These are phyloP conservation scores for Caranx ignobilis DNA, from an alignment of 2,113 vertebrate genomes.

Conservation along the genomic window DNA sequence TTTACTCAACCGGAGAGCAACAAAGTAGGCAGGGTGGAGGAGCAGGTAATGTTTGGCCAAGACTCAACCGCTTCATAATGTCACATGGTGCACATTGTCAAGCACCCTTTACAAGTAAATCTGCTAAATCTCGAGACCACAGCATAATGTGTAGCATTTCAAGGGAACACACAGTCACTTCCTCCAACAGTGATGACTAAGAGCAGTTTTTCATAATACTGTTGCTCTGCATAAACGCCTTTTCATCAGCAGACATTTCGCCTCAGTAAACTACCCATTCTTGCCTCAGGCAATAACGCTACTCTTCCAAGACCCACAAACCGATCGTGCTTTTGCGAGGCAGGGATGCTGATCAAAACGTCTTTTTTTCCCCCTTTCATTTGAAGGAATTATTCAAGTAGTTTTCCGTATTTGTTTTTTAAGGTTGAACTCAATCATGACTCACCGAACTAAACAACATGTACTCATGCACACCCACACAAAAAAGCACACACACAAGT, in stretches of 20 bases:
- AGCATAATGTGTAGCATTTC: constrained; percentile 26
- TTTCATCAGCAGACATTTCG: constrained; percentile 42
- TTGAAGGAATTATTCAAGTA: background rate
- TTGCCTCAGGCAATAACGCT: background rate
- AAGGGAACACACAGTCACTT: constrained; percentile 51
- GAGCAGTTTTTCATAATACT: constrained; percentile 37
- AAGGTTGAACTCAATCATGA: background rate
- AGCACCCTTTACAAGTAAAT: constrained; percentile 1
- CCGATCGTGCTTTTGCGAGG: background rate
- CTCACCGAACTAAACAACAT: background rate
- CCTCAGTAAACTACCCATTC: background rate
- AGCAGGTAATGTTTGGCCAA: constrained; percentile 32
- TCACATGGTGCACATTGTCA: constrained; percentile 1
- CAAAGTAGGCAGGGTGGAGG: constrained; percentile 16
- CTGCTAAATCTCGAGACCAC: constrained; percentile 28
- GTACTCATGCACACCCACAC: background rate
- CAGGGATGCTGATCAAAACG: background rate
- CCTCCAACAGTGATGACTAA: constrained; percentile 59
- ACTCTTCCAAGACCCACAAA: background rate
- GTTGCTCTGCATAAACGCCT: constrained; percentile 20
- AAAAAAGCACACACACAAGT: background rate
- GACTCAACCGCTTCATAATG: constrained; percentile 16
- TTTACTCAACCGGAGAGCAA: constrained; percentile 19
- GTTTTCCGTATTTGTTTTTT: background rate
- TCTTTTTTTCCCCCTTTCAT: background rate